A percentile compares a stretch with the other conserved stretches of the same genome.
These are phyloP conservation scores for Drosophila kohkoa DNA, from an alignment of 1,140 invertebrate genomes.

Conservation along the genomic window DNA sequence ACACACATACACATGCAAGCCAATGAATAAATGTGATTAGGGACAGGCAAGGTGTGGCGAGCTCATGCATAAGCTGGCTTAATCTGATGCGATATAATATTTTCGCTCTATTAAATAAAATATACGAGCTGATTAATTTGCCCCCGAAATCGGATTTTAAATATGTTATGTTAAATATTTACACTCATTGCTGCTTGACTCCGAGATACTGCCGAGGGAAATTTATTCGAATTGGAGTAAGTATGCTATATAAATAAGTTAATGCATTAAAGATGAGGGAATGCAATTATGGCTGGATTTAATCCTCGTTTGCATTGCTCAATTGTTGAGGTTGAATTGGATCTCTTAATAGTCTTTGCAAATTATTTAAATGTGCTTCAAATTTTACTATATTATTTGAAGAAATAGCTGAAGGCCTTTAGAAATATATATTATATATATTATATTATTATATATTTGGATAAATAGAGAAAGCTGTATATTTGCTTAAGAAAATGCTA, in stretches of 20 bases:
- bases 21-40: conserved; percentile 26
- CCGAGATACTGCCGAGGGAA: too few species aligned
- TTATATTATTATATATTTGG: too few species aligned
- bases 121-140: conserved; percentile 36
- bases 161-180: background rate
- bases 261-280: too few species aligned
- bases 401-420: too few species aligned
- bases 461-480: too few species aligned
- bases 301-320: too few species aligned
- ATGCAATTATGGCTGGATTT: too few species aligned
- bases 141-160: conserved; percentile 16
- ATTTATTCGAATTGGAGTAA: too few species aligned
- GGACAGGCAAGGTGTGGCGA: conserved; percentile 21
- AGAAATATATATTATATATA: too few species aligned
- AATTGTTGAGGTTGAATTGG: too few species aligned
- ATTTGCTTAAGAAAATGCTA: too few species aligned
- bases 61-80: conserved; percentile 21
- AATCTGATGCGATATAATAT: conserved; percentile 26
- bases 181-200: background rate
- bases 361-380: background rate
- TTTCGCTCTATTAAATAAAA: conserved; percentile 36
- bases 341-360: background rate
- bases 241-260: too few species aligned
- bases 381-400: background rate
- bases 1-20: conserved; percentile 10